A percentile compares a stretch with the other conserved stretches of the same genome.
Conservation (phyloP, 1,140 invertebrate species). For the Philotrypesis tridentata region DNA sequence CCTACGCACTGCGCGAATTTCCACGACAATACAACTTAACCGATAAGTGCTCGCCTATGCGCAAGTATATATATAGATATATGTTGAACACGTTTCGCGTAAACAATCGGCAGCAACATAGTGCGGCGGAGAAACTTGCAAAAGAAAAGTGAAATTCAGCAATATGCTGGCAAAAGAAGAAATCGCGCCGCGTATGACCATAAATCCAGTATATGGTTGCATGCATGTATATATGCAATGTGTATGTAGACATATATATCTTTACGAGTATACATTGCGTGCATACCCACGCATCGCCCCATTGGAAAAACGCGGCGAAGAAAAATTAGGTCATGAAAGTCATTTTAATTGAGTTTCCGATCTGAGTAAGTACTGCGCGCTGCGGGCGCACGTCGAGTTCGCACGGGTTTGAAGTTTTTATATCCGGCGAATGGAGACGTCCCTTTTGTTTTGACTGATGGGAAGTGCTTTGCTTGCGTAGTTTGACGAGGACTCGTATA, state of each 20-base stretch:
- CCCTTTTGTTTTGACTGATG: too few species aligned
- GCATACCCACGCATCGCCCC: not conserved
- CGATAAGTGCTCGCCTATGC: not conserved
- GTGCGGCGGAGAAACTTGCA: constrained; percentile 6
- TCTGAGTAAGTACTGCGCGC: too few species aligned
- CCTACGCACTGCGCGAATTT: not conserved
- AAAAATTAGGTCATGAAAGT: constrained; percentile 2
- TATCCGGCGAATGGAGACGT: too few species aligned
- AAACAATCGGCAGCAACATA: constrained; percentile 16
- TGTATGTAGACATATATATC: too few species aligned
- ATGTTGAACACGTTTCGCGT: not conserved
- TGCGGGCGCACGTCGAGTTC: too few species aligned
- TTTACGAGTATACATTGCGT: too few species aligned
- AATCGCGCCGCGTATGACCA: not conserved
- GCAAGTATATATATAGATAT: too few species aligned
- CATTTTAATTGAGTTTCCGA: too few species aligned
- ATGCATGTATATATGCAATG: too few species aligned
- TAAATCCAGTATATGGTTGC: not conserved
- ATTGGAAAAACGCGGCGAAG: not conserved
- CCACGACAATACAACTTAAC: not conserved
- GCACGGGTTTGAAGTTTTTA: too few species aligned
- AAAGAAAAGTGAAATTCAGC: constrained; percentile 33
- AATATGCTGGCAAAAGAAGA: not conserved
- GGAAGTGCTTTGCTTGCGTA: too few species aligned
- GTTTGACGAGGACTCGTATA: too few species aligned